phyloP scores from a whole-genome alignment of 2,888 invertebrate species.

The Pogonocherus hispidulus region DNA sequence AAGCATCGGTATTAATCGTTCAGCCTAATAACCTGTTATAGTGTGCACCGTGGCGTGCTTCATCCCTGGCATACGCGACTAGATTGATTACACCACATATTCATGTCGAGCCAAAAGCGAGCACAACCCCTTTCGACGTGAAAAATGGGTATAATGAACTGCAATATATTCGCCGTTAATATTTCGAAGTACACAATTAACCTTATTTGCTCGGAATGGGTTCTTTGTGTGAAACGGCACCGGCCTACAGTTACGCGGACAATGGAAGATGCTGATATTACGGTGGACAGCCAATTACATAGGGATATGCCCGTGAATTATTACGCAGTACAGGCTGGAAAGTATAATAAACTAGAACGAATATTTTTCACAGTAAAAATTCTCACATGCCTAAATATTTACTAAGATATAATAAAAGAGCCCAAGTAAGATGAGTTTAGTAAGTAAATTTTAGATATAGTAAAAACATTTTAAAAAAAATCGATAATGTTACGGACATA shows the following conservation, averaged over 20 bases:
- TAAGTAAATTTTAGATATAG: too few relatives aligned
- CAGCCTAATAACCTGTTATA: not conserved
- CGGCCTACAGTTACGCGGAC: slow-evolving; percentile 9
- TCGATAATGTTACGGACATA: too few relatives aligned
- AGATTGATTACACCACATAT: not conserved
- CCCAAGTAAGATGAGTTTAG: too few relatives aligned
- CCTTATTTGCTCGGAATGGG: not conserved
- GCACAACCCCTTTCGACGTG: not conserved
- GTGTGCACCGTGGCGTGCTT: not conserved
- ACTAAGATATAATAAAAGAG: too few relatives aligned
- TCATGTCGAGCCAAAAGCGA: not conserved
- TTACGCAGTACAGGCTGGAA: not conserved
- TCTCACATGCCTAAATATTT: too few relatives aligned
- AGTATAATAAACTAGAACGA: too few relatives aligned
- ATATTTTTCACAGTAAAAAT: too few relatives aligned
- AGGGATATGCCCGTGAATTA: slow-evolving; percentile 17
- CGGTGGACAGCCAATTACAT: slow-evolving; percentile 16
- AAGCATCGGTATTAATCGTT: not conserved
- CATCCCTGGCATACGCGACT: not conserved
- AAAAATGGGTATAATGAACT: slow-evolving; percentile 21
- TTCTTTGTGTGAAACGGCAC: not conserved
- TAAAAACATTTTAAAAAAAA: too few relatives aligned
- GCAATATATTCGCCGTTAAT: not conserved
- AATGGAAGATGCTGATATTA: slow-evolving; percentile 23
- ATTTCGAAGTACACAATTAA: not conserved